Evolutionary conservation across 2,797 vertebrate species (phyloP).

Genomic region (Holocentrus rufus): DNA sequence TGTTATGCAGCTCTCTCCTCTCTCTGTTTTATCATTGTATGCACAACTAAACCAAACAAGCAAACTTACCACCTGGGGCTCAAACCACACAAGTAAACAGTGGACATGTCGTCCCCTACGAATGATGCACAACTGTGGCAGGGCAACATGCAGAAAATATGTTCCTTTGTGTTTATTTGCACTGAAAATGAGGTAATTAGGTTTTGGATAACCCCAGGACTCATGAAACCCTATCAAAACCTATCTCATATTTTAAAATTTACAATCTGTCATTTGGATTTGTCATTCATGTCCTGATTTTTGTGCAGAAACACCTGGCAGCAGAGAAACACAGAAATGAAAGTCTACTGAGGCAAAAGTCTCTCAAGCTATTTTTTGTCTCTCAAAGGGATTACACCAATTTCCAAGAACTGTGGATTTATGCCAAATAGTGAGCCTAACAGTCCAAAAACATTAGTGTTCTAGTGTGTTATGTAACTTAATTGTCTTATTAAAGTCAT

Average conservation of each 20-base stretch:
- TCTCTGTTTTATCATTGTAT: constrained; percentile 23
- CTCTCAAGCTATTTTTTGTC: constrained; percentile 28
- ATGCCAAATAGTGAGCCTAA: neutral
- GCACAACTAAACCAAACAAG: constrained; percentile 20
- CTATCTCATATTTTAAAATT: constrained; percentile 24
- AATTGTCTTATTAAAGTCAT: neutral
- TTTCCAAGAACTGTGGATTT: constrained; percentile 33
- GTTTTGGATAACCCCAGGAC: neutral
- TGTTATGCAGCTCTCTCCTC: constrained; percentile 22
- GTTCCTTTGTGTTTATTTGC: no score
- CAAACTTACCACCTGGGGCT: constrained; percentile 33
- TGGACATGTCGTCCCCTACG: no score
- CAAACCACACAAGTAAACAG: neutral
- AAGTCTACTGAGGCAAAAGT: constrained; percentile 30
- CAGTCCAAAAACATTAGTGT: no score
- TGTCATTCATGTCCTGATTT: constrained; percentile 33
- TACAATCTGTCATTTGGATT: constrained; percentile 43
- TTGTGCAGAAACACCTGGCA: constrained; percentile 24
- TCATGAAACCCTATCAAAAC: neutral
- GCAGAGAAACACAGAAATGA: constrained; percentile 36
- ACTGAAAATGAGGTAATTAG: no score
- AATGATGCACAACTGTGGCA: no score
- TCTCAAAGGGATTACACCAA: constrained; percentile 12
- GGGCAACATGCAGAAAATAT: no score
- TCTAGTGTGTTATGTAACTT: neutral